phyloP scores from a whole-genome alignment of 2,888 invertebrate species.

The Sphaerophoria taeniata region DNA sequence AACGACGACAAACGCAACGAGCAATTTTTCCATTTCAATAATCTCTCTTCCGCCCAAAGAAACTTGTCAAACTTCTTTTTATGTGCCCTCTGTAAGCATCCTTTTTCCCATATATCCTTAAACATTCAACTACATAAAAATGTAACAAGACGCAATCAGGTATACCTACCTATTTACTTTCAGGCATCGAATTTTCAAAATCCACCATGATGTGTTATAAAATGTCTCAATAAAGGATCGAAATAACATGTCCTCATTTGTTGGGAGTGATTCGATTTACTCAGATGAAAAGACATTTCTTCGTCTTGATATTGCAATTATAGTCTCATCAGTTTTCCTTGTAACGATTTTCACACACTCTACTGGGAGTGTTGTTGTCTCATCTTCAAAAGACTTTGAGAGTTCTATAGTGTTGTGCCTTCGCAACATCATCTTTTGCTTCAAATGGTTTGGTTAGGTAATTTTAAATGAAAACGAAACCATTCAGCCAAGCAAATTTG shows the following conservation, averaged over 20 bases:
- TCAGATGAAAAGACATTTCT: neutral
- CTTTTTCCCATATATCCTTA: neutral
- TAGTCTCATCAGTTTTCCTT: conserved; percentile 36
- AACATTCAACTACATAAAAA: too few relatives aligned
- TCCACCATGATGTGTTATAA: neutral
- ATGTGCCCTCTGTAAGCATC: neutral
- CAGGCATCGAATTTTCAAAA: too few relatives aligned
- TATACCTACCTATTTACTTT: too few relatives aligned
- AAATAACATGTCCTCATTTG: conserved; percentile 3
- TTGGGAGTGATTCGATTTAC: neutral
- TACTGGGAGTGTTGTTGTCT: conserved; percentile 6
- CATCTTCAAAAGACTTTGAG: conserved; percentile 1
- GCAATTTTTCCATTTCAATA: conserved; percentile 17
- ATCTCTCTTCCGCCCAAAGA: neutral
- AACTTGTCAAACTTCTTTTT: neutral
- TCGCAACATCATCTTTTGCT: too few relatives aligned
- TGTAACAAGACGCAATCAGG: too few relatives aligned
- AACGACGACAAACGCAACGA: neutral
- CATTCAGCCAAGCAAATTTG: conserved; percentile 38
- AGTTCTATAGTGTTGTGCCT: neutral
- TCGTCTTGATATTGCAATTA: too few relatives aligned
- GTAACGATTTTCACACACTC: conserved; percentile 35
- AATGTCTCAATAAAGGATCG: neutral
- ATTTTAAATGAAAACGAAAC: conserved; percentile 62
- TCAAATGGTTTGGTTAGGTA: conserved; percentile 33